phyloP scores from a whole-genome alignment of 2,113 vertebrate species.

The Ginglymostoma cirratum region DNA sequence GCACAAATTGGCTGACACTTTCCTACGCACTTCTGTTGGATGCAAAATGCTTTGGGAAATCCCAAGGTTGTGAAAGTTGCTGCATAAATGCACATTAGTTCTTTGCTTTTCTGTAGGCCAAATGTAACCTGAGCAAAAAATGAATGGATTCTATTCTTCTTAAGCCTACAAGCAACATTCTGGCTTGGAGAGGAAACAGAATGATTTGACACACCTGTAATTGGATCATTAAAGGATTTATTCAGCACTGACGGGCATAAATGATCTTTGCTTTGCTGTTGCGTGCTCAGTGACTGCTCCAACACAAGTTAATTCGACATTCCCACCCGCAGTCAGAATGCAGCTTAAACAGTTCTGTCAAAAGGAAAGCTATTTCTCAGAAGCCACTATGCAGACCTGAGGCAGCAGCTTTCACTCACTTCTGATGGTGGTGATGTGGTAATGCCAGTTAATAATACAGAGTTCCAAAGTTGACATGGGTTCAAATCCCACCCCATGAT shows the following conservation, averaged over 20 bases:
- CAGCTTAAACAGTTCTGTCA: not conserved
- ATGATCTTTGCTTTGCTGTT: not conserved
- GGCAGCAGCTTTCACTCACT: too few relatives aligned
- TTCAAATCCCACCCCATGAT: too few relatives aligned
- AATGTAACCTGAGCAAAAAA: not conserved
- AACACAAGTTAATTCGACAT: not conserved
- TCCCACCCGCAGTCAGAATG: not conserved
- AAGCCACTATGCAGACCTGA: not conserved
- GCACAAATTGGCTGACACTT: not conserved
- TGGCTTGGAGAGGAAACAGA: not conserved
- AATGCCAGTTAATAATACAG: too few relatives aligned
- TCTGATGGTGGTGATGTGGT: too few relatives aligned
- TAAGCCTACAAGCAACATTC: slow-evolving; percentile 1
- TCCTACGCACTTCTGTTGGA: not conserved
- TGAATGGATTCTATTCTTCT: not conserved
- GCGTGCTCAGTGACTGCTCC: not conserved
- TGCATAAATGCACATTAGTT: not conserved
- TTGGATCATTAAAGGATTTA: slow-evolving; percentile 26
- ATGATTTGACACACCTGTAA: not conserved
- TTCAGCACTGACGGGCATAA: not conserved
- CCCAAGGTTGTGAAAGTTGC: not conserved
- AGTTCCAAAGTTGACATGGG: too few relatives aligned
- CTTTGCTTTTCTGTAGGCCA: not conserved
- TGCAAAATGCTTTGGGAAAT: not conserved
- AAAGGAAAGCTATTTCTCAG: not conserved